Evolutionary conservation across 2,113 vertebrate species (phyloP).

Genomic region (Prunella himalayana): DNA sequence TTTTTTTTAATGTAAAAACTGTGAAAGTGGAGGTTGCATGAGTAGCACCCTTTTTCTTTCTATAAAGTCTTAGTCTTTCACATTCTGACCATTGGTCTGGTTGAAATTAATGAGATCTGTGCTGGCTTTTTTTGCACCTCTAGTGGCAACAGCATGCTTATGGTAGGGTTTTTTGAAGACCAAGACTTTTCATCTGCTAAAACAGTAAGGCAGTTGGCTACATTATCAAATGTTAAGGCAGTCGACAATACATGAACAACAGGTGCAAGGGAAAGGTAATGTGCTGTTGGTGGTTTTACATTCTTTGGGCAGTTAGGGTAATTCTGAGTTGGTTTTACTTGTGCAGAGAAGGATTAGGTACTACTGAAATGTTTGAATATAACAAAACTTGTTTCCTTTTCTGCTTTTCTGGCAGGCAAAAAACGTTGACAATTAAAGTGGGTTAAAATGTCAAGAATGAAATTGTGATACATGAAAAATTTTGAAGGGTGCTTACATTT

Average conservation of each 20-base stretch:
- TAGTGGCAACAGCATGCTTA: neutral
- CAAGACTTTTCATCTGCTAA: neutral
- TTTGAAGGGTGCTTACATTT: neutral
- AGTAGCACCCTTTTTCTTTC: neutral
- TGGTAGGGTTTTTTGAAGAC: neutral
- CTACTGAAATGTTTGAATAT: neutral
- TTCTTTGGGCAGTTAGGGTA: neutral
- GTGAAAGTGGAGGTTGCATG: neutral
- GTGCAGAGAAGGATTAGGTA: neutral
- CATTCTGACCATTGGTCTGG: neutral
- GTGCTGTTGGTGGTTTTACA: neutral
- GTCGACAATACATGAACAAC: neutral
- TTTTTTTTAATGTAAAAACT: neutral
- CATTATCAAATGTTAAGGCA: neutral
- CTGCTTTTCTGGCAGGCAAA: neutral
- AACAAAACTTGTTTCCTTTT: neutral
- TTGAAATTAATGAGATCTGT: neutral
- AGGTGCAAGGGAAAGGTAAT: neutral
- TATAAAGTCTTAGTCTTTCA: neutral
- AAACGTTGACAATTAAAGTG: neutral
- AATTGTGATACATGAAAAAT: neutral
- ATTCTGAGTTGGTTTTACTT: neutral
- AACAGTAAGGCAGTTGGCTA: neutral
- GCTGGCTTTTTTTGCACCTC: neutral
- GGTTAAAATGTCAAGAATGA: neutral